phyloP scores from a whole-genome alignment of 2,888 invertebrate genomes.

The Eupithecia centaureata region DNA sequence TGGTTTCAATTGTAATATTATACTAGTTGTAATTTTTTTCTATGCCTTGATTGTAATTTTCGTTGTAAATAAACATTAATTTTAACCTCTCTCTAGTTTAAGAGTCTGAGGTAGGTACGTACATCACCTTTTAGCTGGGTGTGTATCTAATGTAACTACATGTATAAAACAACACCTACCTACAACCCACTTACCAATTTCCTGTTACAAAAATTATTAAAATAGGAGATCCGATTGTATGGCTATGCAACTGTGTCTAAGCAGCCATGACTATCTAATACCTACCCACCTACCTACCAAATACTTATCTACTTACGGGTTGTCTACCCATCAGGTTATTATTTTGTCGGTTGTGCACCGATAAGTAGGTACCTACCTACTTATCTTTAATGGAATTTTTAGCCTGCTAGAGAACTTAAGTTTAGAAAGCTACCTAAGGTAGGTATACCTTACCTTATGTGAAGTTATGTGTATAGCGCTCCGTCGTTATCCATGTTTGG shows the following conservation, averaged over 20 bases:
- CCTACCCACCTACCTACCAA: not conserved
- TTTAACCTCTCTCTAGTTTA: too few species aligned
- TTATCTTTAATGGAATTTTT: not conserved
- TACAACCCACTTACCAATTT: not conserved
- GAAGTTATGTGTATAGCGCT: too few species aligned
- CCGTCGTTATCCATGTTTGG: too few species aligned
- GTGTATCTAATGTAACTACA: too few species aligned
- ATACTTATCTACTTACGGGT: not conserved
- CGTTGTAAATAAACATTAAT: too few species aligned
- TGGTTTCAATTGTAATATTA: too few species aligned
- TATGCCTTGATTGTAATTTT: too few species aligned
- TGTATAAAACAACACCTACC: not conserved
- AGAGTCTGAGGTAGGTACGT: too few species aligned
- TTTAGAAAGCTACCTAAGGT: too few species aligned
- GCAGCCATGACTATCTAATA: conserved; percentile 41
- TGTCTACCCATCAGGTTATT: not conserved
- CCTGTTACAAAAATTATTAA: not conserved
- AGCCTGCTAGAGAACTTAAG: too few species aligned
- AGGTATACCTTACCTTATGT: too few species aligned
- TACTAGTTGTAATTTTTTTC: too few species aligned
- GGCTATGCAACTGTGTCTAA: not conserved
- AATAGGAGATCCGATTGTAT: not conserved
- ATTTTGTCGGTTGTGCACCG: not conserved
- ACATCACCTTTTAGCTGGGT: not conserved
- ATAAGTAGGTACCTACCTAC: not conserved